Base-by-base conservation (phyloP, 1,140 invertebrate species). In the Vanessa tameamea region DNA sequence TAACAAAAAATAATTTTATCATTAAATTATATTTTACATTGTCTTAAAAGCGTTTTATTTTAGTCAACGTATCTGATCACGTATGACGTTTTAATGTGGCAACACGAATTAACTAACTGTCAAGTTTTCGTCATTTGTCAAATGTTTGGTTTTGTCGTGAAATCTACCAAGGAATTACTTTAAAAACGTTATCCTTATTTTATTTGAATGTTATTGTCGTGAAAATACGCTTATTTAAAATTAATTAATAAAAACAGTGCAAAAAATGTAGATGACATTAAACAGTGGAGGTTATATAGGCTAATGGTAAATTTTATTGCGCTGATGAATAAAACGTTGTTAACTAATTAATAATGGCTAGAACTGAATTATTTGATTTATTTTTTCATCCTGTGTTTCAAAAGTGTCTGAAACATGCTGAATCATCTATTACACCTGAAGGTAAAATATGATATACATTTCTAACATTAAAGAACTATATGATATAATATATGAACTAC, bases 321-420 rank as follows among this genome's bases (percentile, higher is more conserved):
- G 82, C 86, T 82, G 72, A 84, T 86, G 81, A 80, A 76, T 84
- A 78, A 76, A 71, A 78, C 69, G 74, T 81, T 79, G 78, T 81
- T 76, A 73, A 78, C 75, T 76, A n/a, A 65, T 63, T 82, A 84
- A 72, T 75, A 81, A 93, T 93, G 93, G 91, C 92, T 80, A 87
- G 87, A 78, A 92, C 86, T 77, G 93, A 93, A 80, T 83, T 93
- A 74, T 93, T 93, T 77, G 92, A 93, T 88, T 84, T 93, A 72
- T 93, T 93, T 85, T 93, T 93, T 70, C 92, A 93, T 83, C 93
- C 93, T 53, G 87, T 93, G 26, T 93, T 93, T 79, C 93, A 93
- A 89, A 93, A 93, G 82, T 93, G 93, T 79, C 87, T 93, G 75
- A 88, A 85, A 84, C 92, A 93, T 82, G 93, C 92, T 7, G 92